Evolutionary conservation across 1,140 invertebrate species (phyloP), one percentile per base, ranked within the genome.

Genomic region (Drosophila tani): DNA sequence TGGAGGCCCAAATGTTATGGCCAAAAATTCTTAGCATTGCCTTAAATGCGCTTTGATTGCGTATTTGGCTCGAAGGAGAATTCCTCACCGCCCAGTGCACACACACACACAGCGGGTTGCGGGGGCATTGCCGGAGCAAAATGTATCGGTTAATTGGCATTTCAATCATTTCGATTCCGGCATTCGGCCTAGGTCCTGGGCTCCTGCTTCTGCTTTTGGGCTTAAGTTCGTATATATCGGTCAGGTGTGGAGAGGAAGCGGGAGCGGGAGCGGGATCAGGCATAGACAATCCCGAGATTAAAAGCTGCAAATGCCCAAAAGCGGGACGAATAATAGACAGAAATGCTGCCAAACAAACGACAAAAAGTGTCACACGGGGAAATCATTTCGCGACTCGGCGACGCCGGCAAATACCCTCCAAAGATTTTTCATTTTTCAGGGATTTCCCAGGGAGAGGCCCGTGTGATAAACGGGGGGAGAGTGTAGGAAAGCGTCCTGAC

Each of bases 91-190:
- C 2, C 40, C 50, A 69, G 38, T 38, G 32, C 60, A 38, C 45
- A 27, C 29, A 38, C 45, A 27, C 29, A 62, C 12, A 19, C 14
- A 19, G 8, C 53, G 43, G 38, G 17, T n/a, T 49, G 66, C 45
- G 7, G 24, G 5, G 12, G 24, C 32, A 79, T 65, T 43, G 15
- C 45, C 47, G 32, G 14, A 49, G 40, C 21, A 45, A 47, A 56
- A 79, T 69, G 71, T 83, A 80, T 74, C 77, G 84, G 68, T 74
- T 88, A 81, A 87, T 87, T 87, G 83, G 84, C 77, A 87, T 87
- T 83, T 81, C 51, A 87, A 65, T 63, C 77, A 87, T 75, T 87
- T 75, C 35, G 68, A 57, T 51, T 64, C 60, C 38, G 51, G 60
- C 43, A 69, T 63, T 57, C 15, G 24, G 29, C 40, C 1, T 8